A percentile compares a stretch with the other conserved stretches of the same genome.
phyloP scores from a whole-genome alignment of 2,113 vertebrate genomes.

The Glareola pratincola region DNA sequence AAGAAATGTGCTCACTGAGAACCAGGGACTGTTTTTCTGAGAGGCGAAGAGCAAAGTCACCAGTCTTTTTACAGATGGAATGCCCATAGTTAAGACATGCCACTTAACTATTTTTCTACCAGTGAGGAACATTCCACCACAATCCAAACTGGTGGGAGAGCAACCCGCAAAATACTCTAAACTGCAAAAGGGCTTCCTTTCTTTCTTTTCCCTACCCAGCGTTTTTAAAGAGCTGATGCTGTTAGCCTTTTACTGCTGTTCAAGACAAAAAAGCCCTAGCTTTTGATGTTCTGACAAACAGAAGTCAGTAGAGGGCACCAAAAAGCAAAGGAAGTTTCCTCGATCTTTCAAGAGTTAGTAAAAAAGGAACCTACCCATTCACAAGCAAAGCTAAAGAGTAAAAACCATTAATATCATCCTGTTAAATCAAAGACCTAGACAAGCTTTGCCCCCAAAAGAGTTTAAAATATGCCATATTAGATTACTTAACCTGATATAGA shows the following conservation, averaged over 20 bases:
- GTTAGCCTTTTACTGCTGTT: not conserved
- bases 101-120: not conserved
- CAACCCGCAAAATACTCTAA: not conserved
- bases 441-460: not conserved
- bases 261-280: not conserved
- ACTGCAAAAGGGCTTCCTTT: not conserved
- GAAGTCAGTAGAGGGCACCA: not conserved
- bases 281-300: not conserved
- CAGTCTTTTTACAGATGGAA: not conserved
- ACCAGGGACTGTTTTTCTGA: not conserved
- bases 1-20: not conserved
- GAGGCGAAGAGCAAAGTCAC: not conserved
- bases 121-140: not conserved
- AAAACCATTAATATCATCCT: not conserved
- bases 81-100: not conserved
- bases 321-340: not conserved
- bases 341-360: not conserved
- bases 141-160: not conserved
- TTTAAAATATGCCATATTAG: fast-evolving
- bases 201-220: not conserved
- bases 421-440: not conserved
- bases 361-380: not conserved
- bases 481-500: not conserved
- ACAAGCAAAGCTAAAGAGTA: not conserved
- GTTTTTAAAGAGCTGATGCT: not conserved